A percentile compares a stretch with the other conserved stretches of the same genome.
Evolutionary conservation across 2,113 vertebrate species (phyloP).

Genomic region (Isurus oxyrinchus): DNA sequence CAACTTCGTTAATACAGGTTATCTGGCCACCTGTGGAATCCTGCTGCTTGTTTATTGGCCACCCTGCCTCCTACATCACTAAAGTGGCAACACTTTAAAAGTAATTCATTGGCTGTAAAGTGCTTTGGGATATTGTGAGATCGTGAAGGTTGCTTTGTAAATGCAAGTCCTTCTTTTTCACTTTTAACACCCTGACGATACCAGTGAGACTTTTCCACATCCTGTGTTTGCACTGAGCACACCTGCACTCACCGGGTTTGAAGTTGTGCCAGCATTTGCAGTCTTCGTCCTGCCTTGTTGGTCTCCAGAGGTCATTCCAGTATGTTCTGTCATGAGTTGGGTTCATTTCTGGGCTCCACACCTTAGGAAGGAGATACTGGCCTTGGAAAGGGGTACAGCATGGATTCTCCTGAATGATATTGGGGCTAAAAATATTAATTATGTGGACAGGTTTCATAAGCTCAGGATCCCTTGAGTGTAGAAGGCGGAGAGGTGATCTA

Average conservation of each 20-base stretch:
- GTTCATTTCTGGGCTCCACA: neutral
- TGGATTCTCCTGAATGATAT: neutral
- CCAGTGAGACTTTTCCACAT: neutral
- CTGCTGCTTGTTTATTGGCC: neutral
- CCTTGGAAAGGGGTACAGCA: neutral
- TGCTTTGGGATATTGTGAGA: neutral
- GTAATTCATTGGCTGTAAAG: neutral
- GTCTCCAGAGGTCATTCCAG: neutral
- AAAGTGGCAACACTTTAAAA: neutral
- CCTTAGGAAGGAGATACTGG: neutral
- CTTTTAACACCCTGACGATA: neutral
- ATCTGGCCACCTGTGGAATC: neutral
- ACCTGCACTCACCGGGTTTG: neutral
- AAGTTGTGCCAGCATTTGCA: neutral
- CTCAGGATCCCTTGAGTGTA: neutral
- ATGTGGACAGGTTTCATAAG: neutral
- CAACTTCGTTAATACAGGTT: neutral
- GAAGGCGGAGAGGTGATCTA: no score
- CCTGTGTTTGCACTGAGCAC: neutral
- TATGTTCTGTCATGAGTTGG: neutral
- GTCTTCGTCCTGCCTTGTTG: neutral
- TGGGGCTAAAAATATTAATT: neutral
- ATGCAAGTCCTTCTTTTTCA: neutral
- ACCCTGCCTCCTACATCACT: neutral
- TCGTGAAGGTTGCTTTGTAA: neutral